Conservation (phyloP, 2,113 vertebrate species). For the Petromus typicus region DNA sequence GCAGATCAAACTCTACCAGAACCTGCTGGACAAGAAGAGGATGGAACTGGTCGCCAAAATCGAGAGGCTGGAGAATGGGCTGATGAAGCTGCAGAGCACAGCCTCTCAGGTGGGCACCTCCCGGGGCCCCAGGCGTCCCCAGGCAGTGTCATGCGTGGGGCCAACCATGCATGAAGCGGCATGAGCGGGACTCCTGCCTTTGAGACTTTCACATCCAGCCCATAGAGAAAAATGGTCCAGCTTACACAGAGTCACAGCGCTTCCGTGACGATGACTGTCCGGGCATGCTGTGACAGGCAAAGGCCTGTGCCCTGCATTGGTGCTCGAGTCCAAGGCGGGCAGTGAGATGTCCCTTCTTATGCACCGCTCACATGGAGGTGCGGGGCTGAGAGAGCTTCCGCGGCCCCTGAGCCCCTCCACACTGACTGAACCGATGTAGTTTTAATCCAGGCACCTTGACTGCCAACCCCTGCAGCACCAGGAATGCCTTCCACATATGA, state of each 20-base stretch:
- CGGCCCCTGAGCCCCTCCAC: accelerated
- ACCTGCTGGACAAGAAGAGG: slow-evolving; percentile 84
- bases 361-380: accelerated
- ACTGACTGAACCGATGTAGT: accelerated
- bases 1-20: slow-evolving; percentile 90
- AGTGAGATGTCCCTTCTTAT: accelerated
- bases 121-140: background rate
- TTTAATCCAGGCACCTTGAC: background rate
- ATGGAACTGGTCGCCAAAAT: slow-evolving; percentile 84
- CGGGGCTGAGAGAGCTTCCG: accelerated
- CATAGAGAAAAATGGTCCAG: accelerated
- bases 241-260: accelerated
- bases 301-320: accelerated
- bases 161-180: accelerated
- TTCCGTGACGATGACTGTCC: accelerated
- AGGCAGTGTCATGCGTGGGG: accelerated
- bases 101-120: slow-evolving; percentile 83
- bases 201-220: accelerated
- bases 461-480: background rate
- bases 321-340: accelerated
- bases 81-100: slow-evolving; percentile 87
- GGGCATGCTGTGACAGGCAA: accelerated
- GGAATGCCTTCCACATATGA: accelerated
- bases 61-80: slow-evolving; percentile 87
- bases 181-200: accelerated